These are phyloP conservation scores for Dichetophora obliterata DNA, from an alignment of 2,888 invertebrate genomes.

Conservation along the genomic window DNA sequence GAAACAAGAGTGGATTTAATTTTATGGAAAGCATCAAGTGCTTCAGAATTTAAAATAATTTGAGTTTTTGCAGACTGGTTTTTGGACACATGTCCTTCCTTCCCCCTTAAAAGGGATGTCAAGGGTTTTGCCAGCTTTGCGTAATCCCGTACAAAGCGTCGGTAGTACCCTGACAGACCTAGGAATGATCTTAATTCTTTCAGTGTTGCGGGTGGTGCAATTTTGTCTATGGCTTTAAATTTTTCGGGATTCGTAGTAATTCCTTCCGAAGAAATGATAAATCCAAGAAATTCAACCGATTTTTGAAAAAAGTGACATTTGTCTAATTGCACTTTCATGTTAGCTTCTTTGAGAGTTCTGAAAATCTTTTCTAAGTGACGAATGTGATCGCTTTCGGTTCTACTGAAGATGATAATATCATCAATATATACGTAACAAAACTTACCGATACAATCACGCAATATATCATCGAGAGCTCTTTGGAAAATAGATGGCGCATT, in stretches of 20 bases:
- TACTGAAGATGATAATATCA: constrained; percentile 27
- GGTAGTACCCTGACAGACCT: constrained; percentile 24
- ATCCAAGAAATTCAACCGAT: constrained; percentile 16
- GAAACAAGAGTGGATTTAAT: not conserved
- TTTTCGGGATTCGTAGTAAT: constrained; percentile 1
- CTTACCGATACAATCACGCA: constrained; percentile 26
- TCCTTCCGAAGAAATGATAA: not conserved
- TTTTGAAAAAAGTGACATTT: constrained; percentile 7
- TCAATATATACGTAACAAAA: constrained; percentile 36
- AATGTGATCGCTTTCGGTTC: not conserved
- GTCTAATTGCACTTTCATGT: not conserved
- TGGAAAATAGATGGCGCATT: constrained; percentile 36
- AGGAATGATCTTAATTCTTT: constrained; percentile 15
- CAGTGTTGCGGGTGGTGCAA: not conserved
- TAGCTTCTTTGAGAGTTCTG: not conserved
- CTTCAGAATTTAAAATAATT: not conserved
- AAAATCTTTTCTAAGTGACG: not conserved
- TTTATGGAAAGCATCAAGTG: not conserved
- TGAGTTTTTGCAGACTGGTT: not conserved
- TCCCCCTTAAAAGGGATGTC: too few species aligned
- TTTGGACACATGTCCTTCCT: not conserved
- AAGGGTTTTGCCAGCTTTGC: constrained; percentile 18
- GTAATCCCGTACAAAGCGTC: constrained; percentile 4
- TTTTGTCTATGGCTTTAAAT: not conserved
- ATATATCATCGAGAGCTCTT: constrained; percentile 33